Conservation (phyloP, 53 echinoderm and acorn worm species). For the Patiria pectinifera region DNA sequence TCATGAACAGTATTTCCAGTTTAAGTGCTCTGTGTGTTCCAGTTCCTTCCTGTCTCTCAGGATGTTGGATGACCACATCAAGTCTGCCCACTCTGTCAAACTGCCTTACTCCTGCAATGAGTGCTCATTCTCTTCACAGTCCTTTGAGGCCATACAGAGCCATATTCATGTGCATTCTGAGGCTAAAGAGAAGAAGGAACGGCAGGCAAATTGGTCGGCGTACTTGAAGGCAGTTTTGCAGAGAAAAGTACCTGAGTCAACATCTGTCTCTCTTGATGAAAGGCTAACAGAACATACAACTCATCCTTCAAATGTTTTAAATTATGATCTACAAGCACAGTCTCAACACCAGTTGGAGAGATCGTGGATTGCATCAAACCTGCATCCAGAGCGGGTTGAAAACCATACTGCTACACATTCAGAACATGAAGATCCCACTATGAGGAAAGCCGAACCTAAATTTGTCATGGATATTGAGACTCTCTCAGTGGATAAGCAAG, state of each 20-base stretch:
- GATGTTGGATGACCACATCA: slow-evolving; percentile 40
- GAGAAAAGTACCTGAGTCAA: neutral
- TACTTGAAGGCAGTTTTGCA: slow-evolving; percentile 31
- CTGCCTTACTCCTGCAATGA: slow-evolving; percentile 34
- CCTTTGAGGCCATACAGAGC: neutral
- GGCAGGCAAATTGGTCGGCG: slow-evolving; percentile 18
- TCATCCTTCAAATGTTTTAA: neutral
- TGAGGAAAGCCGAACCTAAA: neutral
- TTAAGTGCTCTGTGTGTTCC: slow-evolving; percentile 44
- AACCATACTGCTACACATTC: neutral
- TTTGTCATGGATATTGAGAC: neutral
- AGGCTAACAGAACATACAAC: neutral
- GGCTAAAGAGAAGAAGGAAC: neutral
- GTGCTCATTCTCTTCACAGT: slow-evolving; percentile 44
- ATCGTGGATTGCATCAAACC: neutral
- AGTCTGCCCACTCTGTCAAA: slow-evolving; percentile 11
- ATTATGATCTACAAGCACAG: neutral
- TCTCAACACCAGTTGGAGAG: neutral
- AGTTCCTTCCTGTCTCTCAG: neutral
- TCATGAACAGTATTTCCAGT: slow-evolving; percentile 4
- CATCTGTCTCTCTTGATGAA: neutral
- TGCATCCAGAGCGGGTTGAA: neutral
- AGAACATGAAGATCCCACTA: neutral
- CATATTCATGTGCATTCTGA: slow-evolving; percentile 41
- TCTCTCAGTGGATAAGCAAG: neutral